phyloP scores from a whole-genome alignment of 2,797 vertebrate species.

The Phataginus tricuspis region DNA sequence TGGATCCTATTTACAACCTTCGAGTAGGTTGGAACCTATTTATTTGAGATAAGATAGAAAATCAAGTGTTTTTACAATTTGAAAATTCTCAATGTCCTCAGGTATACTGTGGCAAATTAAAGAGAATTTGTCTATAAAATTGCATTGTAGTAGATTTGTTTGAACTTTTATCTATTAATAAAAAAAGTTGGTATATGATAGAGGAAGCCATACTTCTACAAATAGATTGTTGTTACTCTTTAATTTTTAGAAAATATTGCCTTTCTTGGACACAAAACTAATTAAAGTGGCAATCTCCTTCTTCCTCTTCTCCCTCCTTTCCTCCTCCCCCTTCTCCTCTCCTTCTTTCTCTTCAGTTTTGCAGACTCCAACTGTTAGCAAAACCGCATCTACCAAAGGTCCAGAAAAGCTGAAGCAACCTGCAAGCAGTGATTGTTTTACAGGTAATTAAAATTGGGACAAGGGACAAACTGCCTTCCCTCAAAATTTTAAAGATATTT shows the following conservation, averaged over 20 bases:
- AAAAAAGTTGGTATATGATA: neutral
- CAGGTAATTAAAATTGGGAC: slow-evolving; percentile 81
- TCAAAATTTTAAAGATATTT: neutral
- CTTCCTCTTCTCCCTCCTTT: neutral
- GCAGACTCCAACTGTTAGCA: slow-evolving; percentile 27
- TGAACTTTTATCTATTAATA: slow-evolving; percentile 38
- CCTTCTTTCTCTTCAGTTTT: slow-evolving; percentile 69
- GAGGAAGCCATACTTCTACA: slow-evolving; percentile 15
- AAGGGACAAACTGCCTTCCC: neutral
- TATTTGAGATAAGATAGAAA: slow-evolving; percentile 51
- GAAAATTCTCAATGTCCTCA: neutral
- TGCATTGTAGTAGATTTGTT: neutral
- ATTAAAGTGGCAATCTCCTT: neutral
- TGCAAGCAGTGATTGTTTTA: slow-evolving; percentile 72
- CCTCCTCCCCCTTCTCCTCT: neutral
- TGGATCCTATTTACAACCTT: neutral
- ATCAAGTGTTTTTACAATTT: slow-evolving; percentile 45
- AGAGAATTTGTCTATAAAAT: neutral
- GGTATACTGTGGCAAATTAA: neutral
- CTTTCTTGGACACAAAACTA: neutral
- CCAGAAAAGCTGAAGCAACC: slow-evolving; percentile 58
- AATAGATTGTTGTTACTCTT: neutral
- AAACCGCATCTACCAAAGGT: slow-evolving; percentile 62
- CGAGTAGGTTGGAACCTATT: neutral
- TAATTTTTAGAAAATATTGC: slow-evolving; percentile 36